Base-by-base conservation (phyloP, 1,140 invertebrate species). In the Papilio aristodemus region DNA sequence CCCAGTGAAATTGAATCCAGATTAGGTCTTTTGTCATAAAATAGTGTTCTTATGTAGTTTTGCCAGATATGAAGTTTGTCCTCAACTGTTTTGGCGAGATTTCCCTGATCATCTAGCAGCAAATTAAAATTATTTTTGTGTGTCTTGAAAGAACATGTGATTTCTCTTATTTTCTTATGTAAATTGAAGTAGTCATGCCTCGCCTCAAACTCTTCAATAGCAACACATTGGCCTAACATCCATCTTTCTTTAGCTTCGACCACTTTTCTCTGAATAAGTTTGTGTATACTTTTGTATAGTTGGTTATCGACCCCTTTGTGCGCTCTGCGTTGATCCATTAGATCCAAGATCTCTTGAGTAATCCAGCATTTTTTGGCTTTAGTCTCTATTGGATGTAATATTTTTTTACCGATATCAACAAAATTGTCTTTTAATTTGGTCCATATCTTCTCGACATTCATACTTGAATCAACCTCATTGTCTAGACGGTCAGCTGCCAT, bases 211-310 rank as follows among this genome's bases (percentile, higher is more conserved):
- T 36, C n/a, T n/a, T 43, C 41, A 6, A 60, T 60, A 4, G 58
- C 36, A 60, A 38, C 14, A 60, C 58, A 60, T 60, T 60, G 58
- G 54, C 25, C 27, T 59, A 38, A 19, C 54, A 58, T 37, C 37
- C 14, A 68, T 68, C 22, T 41, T 59, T 68, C 25, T 58, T 25
- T 68, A 37, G 22, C 50, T 58, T 58, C 67, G 41, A 68, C 27
- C 6, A 58, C 46, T 25, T 67, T 43, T 43, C 57, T 58, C 14
- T 59, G 67, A 14, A 41, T 60, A 14, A 14, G 39, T 38, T 50
- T 67, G 41, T 66, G 63, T 66, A 43, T 50, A 10, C 22, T 50
- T 67, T 67, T 67, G 17, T 67, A 67, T 37, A 54, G 25, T n/a
- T 54, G 64, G 9, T 67, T 43, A 25, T 67, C 22, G 4, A 67